These are phyloP conservation scores for Sarcoramphus papa DNA, from an alignment of 2,797 vertebrate genomes.

Conservation along the genomic window DNA sequence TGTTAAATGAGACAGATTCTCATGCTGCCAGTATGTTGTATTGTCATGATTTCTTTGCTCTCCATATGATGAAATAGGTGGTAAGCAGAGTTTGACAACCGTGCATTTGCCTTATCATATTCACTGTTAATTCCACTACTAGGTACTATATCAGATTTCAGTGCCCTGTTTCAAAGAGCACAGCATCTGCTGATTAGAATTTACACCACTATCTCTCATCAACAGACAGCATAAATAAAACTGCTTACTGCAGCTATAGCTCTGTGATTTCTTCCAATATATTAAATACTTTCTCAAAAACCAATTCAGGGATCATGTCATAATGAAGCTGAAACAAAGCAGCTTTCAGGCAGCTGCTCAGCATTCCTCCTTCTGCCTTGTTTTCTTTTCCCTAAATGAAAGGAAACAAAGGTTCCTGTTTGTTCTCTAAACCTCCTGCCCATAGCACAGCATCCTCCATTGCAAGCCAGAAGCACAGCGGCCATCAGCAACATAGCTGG, in stretches of 20 bases:
- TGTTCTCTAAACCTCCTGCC: constrained; percentile 41
- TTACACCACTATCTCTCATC: not conserved
- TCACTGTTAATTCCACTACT: not conserved
- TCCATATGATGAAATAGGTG: not conserved
- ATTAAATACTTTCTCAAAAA: not conserved
- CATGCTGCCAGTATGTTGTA: not conserved
- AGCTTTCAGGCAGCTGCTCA: constrained; percentile 32
- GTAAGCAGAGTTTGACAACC: not conserved
- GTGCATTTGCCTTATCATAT: not conserved
- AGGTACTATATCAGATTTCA: not conserved
- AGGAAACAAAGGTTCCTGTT: constrained; percentile 66
- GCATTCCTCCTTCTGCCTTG: constrained; percentile 23
- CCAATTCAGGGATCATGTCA: not conserved
- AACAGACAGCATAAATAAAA: not conserved
- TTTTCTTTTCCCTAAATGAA: constrained; percentile 37
- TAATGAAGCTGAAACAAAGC: constrained; percentile 34
- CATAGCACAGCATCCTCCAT: constrained; percentile 21
- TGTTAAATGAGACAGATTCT: constrained; percentile 12
- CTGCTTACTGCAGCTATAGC: not conserved
- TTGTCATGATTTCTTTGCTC: not conserved
- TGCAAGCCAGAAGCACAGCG: not conserved
- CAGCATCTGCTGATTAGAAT: not conserved
- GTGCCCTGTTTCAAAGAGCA: not conserved
- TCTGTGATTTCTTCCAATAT: not conserved
- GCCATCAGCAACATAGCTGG: not conserved